phyloP scores from a whole-genome alignment of 2,113 vertebrate species.

The Percina caprodes region DNA sequence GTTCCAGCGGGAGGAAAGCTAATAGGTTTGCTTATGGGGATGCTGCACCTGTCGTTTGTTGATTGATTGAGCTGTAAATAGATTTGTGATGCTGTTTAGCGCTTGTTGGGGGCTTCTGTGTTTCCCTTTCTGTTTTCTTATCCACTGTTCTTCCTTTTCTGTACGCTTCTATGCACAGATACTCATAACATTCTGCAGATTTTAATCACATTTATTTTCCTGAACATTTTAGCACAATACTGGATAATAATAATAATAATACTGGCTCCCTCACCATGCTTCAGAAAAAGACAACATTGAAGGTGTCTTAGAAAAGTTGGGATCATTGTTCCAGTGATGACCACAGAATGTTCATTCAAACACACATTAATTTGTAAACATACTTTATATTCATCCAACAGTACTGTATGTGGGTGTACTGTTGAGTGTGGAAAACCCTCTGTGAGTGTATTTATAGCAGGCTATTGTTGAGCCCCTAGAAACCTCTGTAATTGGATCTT shows the following conservation, averaged over 20 bases:
- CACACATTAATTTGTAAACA: constrained; percentile 9
- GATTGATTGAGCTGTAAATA: constrained; percentile 78
- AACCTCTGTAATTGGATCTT: constrained; percentile 80
- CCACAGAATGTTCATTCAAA: neutral
- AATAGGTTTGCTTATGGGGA: constrained; percentile 76
- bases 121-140: constrained; percentile 21
- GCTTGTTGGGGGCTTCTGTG: constrained; percentile 28
- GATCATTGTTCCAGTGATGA: neutral
- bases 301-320: neutral
- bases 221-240: neutral
- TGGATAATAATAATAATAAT: no score
- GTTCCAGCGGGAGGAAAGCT: constrained; percentile 70
- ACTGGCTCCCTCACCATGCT: neutral
- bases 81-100: constrained; percentile 62
- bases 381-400: constrained; percentile 19
- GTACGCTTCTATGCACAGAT: constrained; percentile 5
- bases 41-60: constrained; percentile 77
- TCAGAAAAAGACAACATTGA: neutral
- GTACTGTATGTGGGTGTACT: constrained; percentile 65
- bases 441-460: constrained; percentile 80
- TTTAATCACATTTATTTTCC: neutral
- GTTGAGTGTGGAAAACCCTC: constrained; percentile 80
- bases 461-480: constrained; percentile 82
- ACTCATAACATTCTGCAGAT: neutral
- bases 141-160: neutral